These are phyloP conservation scores for Alectura lathami DNA, from an alignment of 2,113 vertebrate species.

Conservation along the genomic window DNA sequence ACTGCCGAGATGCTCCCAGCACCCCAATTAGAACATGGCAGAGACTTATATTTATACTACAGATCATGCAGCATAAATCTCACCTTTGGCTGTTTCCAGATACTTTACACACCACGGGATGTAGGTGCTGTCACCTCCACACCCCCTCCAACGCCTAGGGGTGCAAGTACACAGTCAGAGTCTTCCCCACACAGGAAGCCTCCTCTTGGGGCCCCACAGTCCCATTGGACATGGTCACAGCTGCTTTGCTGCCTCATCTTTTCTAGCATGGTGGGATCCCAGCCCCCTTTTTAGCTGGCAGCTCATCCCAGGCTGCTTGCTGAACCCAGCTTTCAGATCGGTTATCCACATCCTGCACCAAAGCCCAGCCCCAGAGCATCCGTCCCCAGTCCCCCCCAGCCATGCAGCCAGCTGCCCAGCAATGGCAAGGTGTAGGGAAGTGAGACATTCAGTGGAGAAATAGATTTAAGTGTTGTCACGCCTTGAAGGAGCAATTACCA, in stretches of 20 bases:
- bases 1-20: not conserved
- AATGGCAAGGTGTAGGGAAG: not conserved
- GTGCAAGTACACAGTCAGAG: not conserved
- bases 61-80: not conserved
- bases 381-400: not conserved
- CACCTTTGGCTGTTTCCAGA: not conserved
- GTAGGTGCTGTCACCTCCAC: accelerated
- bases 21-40: slow-evolving; percentile 23
- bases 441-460: not conserved
- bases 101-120: not conserved
- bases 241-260: not conserved
- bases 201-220: accelerated
- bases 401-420: accelerated
- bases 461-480: not conserved
- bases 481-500: not conserved
- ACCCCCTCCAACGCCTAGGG: not conserved
- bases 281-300: not conserved
- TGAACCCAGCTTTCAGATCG: not conserved
- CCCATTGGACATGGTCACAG: not conserved
- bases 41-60: not conserved
- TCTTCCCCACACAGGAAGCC: not conserved
- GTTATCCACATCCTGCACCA: not conserved
- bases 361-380: not conserved
- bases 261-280: not conserved
- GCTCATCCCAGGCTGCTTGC: not conserved